Base-by-base conservation (phyloP, 2,113 vertebrate species). In the Struthio camelus region DNA sequence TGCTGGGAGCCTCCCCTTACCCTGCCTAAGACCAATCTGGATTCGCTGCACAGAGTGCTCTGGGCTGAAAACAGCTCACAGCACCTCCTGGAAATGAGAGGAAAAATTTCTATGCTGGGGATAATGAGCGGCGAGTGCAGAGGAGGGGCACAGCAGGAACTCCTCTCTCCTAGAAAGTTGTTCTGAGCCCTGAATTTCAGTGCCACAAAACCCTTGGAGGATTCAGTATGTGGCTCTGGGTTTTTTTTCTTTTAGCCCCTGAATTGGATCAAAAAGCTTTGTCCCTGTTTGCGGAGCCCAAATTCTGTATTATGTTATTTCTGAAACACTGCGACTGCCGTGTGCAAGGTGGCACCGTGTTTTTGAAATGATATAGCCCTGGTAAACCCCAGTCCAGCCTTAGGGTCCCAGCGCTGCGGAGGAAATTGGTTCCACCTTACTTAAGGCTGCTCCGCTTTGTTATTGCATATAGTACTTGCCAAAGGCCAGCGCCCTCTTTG, bases 61-160 rank as follows among this genome's bases (percentile, higher is more conserved):
- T 79, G 71, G 87, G 95, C 73, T 72, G 61, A 64, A 64, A 85
- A 18, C 46, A 72, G 80, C 72, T 92, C 94, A 90, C 50, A 96
- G 80, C 83, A 70, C 34, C 72, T 89, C 78, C 61, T 79, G 87
- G 67, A 95, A 95, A 95, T 2, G 8, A 51, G 66, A 48, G 89
- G 56, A 36, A 82, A 91, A 94, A 87, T 61, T 91, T 81, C 87
- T 40, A 42, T 79, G 56, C 48, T 76, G 70, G 73, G 80, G 42
- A 80, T 80, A 86, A 86, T 58, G 65, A 88, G 80, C 0, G 0
- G 51, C 81, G 84, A 95, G 65, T 59, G 86, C 48, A 89, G 80
- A 87, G 89, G 78, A 89, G 46, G 73, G 86, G 56, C 59, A 70
- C 82, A 54, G 82, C 1, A 0, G 82, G 83, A 86, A 93, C 80